Evolutionary conservation across 2,888 invertebrate species (phyloP), one percentile per base, ranked within the genome.

Genomic region (Aspidapion aeneum): DNA sequence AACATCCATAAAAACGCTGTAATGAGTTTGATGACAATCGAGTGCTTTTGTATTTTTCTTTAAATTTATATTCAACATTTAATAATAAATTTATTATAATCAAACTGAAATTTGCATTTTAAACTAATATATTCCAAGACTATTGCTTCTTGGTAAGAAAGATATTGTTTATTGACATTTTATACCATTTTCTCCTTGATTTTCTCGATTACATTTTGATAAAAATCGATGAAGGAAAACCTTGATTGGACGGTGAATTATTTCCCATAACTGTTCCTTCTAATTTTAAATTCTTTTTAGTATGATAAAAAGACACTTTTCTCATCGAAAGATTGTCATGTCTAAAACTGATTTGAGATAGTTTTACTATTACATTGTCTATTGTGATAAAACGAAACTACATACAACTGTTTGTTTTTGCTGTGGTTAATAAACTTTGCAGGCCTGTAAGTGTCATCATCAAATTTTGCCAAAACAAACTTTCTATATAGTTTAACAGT

Each of bases 261-360:
- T 73, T 73, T 5, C 73, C 73, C 60, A 61, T 71, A 1, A 73
- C 73, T 21, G 57, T 68, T 0, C 71, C 73, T n/a, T n/a, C n/a
- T n/a, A n/a, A n/a, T 55, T 66, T 68, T 9, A 61, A 61, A 18
- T 18, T 62, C 35, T 62, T 58, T 0, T 70, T 70, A 20, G 66
- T 63, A 16, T 63, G 55, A 1, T 50, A 60, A 54, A 73, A 73
- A 19, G 65, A 68, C 9, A 72, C 69, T 62, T 65, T 67, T 12
- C 56, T 62, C 20, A 67, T 68, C 1, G 72, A 55, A 7, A 73
- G 64, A 62, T 73, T 73, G 1, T 71, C 70, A 52, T 73, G 73
- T 51, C 67, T 70, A 22, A 72, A 56, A 16, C 71, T 19, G 17
- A 73, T 64, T 57, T 72, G 69, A 21, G 63, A 64, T 1, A 67